Base-by-base conservation (phyloP, 30 jellyfish, hydroid and myxozoan species). In the Sanderia malayensis region DNA sequence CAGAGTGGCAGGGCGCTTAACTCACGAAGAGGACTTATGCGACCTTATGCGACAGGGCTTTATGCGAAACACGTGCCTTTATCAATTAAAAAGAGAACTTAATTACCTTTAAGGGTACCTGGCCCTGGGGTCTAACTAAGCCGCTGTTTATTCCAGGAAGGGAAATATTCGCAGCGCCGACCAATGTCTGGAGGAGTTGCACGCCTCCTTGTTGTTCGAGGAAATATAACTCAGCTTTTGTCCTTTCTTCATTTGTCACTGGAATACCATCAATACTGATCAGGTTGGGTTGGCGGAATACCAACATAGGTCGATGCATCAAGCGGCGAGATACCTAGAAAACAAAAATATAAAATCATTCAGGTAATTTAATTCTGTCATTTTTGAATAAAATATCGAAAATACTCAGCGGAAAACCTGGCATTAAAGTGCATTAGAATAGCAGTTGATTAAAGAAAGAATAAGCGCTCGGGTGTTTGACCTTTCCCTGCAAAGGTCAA, bases 181-280 rank as follows among this genome's bases (percentile, higher is more conserved):
- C 88, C 8, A 76, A 27, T 10, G 88, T 76, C 30, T 76, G 88
- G 7, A 76, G 61, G 22, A 76, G 69, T 55, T 76, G 88, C 15
- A 76, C 88, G 7, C 88, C 88, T 26, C 88, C 88, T 74, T 83
- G 96, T 60, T 90, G 98, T 68, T 90, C 98, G 27, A 90, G 32
- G 47, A 90, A 90, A 81, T 83, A 78, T 7, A 90, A 61, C 66
- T 90, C 98, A 17, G 98, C 98, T 83, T 84, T 83, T 41, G 96
- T 63, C 32, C 98, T 86, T 45, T 90, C 98, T 20, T 90, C 98
- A 58, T 71, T 76, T 4, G 98, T 83, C 31, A 90, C 96, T 11
- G 90, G 96, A 53, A 90, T 73, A 10, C 98, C 98, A 71, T 90
- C 98, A 31, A 90, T 90, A 49, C 92, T 44, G 31, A 90, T 25